A percentile compares a stretch with the other conserved stretches of the same genome.
Evolutionary conservation across 2,113 vertebrate species (phyloP).

Genomic region (Dromaius novaehollandiae): DNA sequence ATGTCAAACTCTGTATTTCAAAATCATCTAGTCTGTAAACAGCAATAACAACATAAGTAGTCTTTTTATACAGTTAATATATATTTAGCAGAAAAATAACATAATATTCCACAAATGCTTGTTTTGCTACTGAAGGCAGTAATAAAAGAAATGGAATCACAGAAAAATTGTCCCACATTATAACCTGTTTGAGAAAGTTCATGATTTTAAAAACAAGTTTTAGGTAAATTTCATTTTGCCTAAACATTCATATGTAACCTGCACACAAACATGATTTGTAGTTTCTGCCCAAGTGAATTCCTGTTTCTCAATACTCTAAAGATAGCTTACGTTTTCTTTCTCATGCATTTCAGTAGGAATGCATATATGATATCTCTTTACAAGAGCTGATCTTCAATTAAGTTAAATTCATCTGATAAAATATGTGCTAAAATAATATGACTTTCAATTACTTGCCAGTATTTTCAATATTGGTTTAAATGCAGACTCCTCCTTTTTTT

Average conservation of each 20-base stretch:
- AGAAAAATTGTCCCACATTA: conserved; percentile 14
- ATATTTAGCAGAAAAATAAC: background rate
- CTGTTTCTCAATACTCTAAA: background rate
- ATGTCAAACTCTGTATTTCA: background rate
- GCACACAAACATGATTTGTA: background rate
- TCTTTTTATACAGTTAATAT: background rate
- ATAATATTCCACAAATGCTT: background rate
- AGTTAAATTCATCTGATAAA: background rate
- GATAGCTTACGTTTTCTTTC: background rate
- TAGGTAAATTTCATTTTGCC: background rate
- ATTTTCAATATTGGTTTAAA: background rate
- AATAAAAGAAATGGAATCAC: background rate
- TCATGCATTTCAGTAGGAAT: fast-evolving
- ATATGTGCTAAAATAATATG: background rate
- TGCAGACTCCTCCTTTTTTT: conserved; percentile 9
- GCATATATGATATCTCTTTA: background rate
- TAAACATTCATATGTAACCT: background rate
- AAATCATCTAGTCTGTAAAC: background rate
- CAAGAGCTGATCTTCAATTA: background rate
- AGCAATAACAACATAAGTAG: background rate
- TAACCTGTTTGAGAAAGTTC: background rate
- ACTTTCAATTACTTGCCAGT: background rate
- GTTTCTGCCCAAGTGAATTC: background rate
- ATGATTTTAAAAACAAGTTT: background rate
- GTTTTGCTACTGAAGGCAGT: background rate